Evolutionary conservation across 2,797 vertebrate species (phyloP).

Genomic region (Hemitrygon akajei): DNA sequence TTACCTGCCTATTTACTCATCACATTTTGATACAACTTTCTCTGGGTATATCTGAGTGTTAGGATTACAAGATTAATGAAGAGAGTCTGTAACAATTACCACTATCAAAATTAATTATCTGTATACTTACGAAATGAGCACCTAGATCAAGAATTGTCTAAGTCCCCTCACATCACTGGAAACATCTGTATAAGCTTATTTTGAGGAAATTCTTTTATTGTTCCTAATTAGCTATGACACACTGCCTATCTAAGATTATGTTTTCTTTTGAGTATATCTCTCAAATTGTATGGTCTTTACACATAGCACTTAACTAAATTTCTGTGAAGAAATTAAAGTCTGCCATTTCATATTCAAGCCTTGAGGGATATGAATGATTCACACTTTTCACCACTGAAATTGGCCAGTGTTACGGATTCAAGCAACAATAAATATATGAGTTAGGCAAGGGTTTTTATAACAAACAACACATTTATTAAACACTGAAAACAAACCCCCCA

Average conservation of each 20-base stretch:
- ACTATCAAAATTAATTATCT: constrained; percentile 18
- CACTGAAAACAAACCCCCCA: too few species aligned
- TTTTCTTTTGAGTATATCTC: background rate
- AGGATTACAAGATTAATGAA: background rate
- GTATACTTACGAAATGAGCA: background rate
- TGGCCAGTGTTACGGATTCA: too few species aligned
- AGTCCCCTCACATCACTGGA: background rate
- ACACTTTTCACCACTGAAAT: too few species aligned
- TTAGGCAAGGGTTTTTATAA: too few species aligned
- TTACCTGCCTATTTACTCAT: background rate
- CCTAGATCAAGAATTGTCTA: background rate
- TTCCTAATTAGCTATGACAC: background rate
- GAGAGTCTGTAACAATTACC: background rate
- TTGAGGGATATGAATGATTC: too few species aligned
- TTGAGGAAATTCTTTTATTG: background rate
- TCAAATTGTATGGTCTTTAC: background rate
- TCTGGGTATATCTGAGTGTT: background rate
- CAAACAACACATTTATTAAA: too few species aligned
- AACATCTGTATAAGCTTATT: background rate
- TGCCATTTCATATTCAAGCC: background rate
- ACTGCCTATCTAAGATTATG: background rate
- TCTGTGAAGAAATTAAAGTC: background rate
- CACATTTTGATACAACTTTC: background rate
- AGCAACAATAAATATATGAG: too few species aligned
- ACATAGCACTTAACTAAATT: background rate